These are phyloP conservation scores for Watsonalla binaria DNA, from an alignment of 2,888 invertebrate species.

Conservation along the genomic window DNA sequence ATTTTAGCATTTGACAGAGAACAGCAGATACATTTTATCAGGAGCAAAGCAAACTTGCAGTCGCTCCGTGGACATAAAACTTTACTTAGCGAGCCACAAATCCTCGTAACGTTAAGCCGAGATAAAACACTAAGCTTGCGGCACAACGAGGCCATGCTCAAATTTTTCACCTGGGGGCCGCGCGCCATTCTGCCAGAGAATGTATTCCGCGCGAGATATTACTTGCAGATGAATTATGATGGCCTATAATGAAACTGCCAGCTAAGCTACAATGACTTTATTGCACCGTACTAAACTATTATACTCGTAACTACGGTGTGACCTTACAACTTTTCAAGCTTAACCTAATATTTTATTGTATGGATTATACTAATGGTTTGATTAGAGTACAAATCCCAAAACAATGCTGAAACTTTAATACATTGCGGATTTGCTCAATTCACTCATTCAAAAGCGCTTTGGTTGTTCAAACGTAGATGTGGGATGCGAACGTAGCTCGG, in stretches of 20 bases:
- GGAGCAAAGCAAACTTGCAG: slow-evolving; percentile 64
- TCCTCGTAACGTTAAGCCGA: slow-evolving; percentile 77
- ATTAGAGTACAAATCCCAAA: slow-evolving; percentile 8
- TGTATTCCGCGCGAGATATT: slow-evolving; percentile 64
- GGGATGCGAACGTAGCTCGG: slow-evolving; percentile 47
- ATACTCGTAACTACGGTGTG: background rate
- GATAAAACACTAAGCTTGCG: slow-evolving; percentile 76
- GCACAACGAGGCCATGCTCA: slow-evolving; percentile 62
- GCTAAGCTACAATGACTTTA: slow-evolving; percentile 45
- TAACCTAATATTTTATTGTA: too few species aligned
- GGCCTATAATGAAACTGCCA: slow-evolving; percentile 61
- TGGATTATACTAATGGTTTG: slow-evolving; percentile 6
- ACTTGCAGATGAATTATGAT: slow-evolving; percentile 70
- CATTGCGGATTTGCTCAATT: slow-evolving; percentile 46
- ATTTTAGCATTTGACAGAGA: slow-evolving; percentile 21
- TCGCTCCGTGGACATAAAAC: slow-evolving; percentile 72
- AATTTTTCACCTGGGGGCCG: slow-evolving; percentile 73
- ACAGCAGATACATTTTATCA: slow-evolving; percentile 61
- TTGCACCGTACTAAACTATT: slow-evolving; percentile 11
- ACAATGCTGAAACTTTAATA: slow-evolving; percentile 16
- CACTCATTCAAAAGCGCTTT: slow-evolving; percentile 53
- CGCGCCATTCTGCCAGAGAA: slow-evolving; percentile 29
- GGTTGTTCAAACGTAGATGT: slow-evolving; percentile 48
- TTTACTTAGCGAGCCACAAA: slow-evolving; percentile 77
- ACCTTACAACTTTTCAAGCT: background rate